Conservation (phyloP, 2,113 vertebrate species). For the Semicossyphus pulcher region DNA sequence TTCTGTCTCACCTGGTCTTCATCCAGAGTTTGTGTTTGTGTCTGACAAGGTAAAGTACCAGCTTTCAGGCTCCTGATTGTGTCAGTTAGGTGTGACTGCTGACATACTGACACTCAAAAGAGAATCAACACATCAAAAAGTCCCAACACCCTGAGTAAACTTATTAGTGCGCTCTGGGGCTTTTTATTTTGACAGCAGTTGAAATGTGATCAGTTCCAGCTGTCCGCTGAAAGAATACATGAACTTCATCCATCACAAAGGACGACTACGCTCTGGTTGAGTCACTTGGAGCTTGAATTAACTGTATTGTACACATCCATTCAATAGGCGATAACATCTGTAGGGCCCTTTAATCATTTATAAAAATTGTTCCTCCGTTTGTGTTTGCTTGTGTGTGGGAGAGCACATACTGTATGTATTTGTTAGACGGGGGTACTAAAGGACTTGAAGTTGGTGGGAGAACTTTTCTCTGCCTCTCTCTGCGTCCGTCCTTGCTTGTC, state of each 20-base stretch:
- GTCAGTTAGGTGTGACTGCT: constrained; percentile 13
- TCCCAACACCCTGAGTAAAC: background rate
- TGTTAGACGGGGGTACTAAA: no score
- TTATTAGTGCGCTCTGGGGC: background rate
- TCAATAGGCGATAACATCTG: no score
- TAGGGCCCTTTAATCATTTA: no score
- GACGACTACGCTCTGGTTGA: background rate
- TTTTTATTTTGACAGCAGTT: background rate
- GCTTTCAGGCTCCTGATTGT: constrained; percentile 21
- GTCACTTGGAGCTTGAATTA: background rate
- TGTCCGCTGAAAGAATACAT: background rate
- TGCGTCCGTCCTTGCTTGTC: background rate
- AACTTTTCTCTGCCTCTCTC: background rate
- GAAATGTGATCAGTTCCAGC: background rate
- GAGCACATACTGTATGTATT: no score
- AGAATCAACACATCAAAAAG: constrained; percentile 3
- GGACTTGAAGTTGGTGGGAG: background rate
- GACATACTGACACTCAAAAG: constrained; percentile 25
- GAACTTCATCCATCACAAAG: background rate
- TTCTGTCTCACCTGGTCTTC: background rate
- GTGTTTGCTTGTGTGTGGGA: background rate
- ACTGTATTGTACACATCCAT: no score
- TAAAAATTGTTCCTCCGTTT: no score
- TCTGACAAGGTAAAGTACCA: constrained; percentile 33
- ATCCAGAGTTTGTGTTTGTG: background rate